A percentile compares a stretch with the other conserved stretches of the same genome.
Conservation (phyloP, 2,113 vertebrate species). For the Platycercus adscitus region DNA sequence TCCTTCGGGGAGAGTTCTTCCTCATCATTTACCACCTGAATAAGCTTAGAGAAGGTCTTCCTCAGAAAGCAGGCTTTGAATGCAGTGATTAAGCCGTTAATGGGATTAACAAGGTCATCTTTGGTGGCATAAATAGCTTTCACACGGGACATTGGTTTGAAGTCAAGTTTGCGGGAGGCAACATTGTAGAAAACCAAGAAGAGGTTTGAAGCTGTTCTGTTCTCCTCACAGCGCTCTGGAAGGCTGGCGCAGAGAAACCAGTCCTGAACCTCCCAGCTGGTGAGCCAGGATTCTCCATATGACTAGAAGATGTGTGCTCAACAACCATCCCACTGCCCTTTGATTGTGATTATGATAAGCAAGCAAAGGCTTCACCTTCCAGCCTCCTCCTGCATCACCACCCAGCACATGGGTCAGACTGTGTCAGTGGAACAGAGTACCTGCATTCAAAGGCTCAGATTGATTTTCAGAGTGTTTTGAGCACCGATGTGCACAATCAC, state of each 20-base stretch:
- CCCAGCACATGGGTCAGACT: not conserved
- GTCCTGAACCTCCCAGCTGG: not conserved
- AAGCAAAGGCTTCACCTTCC: not conserved
- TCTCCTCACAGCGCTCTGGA: not conserved
- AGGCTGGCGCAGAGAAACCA: not conserved
- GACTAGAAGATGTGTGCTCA: not conserved
- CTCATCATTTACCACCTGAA: not conserved
- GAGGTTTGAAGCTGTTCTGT: not conserved
- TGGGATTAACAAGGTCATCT: not conserved
- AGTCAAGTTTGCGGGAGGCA: not conserved
- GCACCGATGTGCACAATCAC: accelerated
- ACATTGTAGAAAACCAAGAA: not conserved
- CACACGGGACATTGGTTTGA: not conserved
- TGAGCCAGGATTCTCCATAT: not conserved
- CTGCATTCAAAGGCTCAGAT: not conserved
- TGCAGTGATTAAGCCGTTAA: not conserved
- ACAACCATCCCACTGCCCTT: not conserved
- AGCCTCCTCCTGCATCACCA: not conserved
- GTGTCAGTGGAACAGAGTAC: not conserved
- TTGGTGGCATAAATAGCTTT: not conserved
- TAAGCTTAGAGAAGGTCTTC: not conserved
- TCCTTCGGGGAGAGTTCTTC: not conserved
- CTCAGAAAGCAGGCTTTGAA: not conserved
- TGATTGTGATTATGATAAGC: not conserved
- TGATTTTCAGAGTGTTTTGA: not conserved